Conservation (phyloP, 2,113 vertebrate genomes). For the Morone saxatilis region DNA sequence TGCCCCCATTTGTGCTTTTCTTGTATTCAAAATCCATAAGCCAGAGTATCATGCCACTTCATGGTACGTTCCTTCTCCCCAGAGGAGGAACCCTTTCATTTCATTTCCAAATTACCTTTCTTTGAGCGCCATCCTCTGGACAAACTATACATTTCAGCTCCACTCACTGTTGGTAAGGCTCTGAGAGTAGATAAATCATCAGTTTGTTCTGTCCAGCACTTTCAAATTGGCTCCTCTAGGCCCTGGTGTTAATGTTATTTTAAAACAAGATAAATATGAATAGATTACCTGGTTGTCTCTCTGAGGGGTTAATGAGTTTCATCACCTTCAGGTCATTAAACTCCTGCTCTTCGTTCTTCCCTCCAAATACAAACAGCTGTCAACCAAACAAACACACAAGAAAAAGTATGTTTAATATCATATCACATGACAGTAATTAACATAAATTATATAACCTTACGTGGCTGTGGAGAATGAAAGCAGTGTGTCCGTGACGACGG, state of each 20-base stretch:
- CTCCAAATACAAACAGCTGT: conserved; percentile 83
- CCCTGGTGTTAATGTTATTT: neutral
- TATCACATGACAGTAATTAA: neutral
- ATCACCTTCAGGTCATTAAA: conserved; percentile 82
- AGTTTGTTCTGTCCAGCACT: neutral
- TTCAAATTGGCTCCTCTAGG: too few species aligned
- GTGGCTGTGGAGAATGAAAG: conserved; percentile 86
- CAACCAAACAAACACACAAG: conserved; percentile 25
- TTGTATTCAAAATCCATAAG: neutral
- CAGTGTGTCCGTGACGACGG: conserved; percentile 79
- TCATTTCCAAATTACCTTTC: neutral
- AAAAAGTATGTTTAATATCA: neutral
- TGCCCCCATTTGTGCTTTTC: neutral
- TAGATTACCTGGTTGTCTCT: conserved; percentile 82
- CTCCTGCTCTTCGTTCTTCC: conserved; percentile 82
- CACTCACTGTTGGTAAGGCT: neutral
- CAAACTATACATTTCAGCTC: neutral
- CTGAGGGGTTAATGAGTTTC: conserved; percentile 84
- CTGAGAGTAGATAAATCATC: neutral
- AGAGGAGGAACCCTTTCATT: neutral
- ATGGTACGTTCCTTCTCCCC: neutral
- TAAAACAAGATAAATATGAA: neutral
- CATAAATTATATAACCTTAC: conserved; percentile 27
- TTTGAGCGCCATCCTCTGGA: neutral
- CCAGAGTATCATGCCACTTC: neutral